Evolutionary conservation across 1,140 invertebrate species (phyloP).

Genomic region (Glomeris maerens): DNA sequence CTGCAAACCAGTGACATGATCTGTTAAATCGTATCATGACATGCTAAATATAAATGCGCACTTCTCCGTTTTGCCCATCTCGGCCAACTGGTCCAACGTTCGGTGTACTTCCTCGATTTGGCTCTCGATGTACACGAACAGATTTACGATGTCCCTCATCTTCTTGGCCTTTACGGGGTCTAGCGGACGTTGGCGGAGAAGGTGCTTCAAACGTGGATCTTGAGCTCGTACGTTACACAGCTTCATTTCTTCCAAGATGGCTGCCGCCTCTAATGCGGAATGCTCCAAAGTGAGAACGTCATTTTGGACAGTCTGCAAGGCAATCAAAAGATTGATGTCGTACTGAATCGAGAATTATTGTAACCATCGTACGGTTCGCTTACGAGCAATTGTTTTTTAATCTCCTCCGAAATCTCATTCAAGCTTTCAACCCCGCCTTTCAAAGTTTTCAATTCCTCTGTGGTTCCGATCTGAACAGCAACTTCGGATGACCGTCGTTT

Average conservation of each 20-base stretch:
- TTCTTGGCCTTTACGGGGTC: slow-evolving; percentile 28
- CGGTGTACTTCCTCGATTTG: slow-evolving; percentile 27
- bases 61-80: too few species aligned
- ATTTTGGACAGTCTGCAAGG: too few species aligned
- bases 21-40: too few species aligned
- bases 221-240: slow-evolving; percentile 23
- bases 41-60: too few species aligned
- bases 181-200: slow-evolving; percentile 24
- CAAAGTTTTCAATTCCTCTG: slow-evolving; percentile 37
- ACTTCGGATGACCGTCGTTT: too few species aligned
- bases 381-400: slow-evolving; percentile 36
- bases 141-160: slow-evolving; percentile 25
- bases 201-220: slow-evolving; percentile 25
- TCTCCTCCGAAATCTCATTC: slow-evolving; percentile 35
- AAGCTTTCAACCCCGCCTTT: slow-evolving; percentile 30
- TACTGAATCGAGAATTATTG: too few species aligned
- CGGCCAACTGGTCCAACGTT: slow-evolving; percentile 30
- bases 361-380: slow-evolving; percentile 6
- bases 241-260: slow-evolving; percentile 28
- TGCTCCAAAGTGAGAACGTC: too few species aligned
- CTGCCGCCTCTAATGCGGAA: too few species aligned
- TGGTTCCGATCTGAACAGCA: too few species aligned
- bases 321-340: too few species aligned
- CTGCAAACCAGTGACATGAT: too few species aligned
- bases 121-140: slow-evolving; percentile 25